Evolutionary conservation across 2,888 invertebrate species (phyloP).

Genomic region (Drosophila neonasuta): DNA sequence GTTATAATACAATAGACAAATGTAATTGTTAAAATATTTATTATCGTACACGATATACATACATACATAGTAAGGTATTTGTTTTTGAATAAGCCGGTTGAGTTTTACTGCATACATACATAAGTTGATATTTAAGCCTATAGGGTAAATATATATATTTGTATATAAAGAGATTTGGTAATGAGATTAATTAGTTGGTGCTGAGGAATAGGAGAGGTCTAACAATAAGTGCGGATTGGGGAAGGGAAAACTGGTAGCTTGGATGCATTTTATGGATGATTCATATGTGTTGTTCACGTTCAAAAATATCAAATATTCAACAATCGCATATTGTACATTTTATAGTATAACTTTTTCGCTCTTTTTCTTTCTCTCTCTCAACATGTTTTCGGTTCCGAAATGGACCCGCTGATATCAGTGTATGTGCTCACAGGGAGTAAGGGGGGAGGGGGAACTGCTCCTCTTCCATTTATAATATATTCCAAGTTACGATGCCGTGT

Average conservation of each 20-base stretch:
- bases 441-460: not conserved
- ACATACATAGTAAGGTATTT: conserved; percentile 55
- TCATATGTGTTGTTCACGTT: conserved; percentile 65
- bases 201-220: conserved; percentile 10
- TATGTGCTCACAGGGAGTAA: not conserved
- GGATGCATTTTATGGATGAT: conserved; percentile 29
- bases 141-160: conserved; percentile 32
- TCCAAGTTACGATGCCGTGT: not conserved
- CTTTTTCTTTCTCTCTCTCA: conserved; percentile 1
- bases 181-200: conserved; percentile 57
- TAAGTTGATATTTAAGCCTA: conserved; percentile 43
- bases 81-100: conserved; percentile 49
- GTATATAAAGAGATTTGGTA: conserved; percentile 17
- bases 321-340: conserved; percentile 48
- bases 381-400: conserved; percentile 21
- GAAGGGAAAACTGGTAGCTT: not conserved
- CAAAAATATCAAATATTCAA: conserved; percentile 71
- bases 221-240: conserved; percentile 50
- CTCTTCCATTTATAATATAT: conserved; percentile 10
- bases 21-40: conserved; percentile 57
- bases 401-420: conserved; percentile 40
- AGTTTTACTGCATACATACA: conserved; percentile 64
- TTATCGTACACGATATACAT: conserved; percentile 63
- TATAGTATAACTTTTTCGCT: conserved; percentile 41
- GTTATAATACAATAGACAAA: no score